Evolutionary conservation across 2,888 invertebrate species (phyloP).

Genomic region (Plagodis dolabraria): DNA sequence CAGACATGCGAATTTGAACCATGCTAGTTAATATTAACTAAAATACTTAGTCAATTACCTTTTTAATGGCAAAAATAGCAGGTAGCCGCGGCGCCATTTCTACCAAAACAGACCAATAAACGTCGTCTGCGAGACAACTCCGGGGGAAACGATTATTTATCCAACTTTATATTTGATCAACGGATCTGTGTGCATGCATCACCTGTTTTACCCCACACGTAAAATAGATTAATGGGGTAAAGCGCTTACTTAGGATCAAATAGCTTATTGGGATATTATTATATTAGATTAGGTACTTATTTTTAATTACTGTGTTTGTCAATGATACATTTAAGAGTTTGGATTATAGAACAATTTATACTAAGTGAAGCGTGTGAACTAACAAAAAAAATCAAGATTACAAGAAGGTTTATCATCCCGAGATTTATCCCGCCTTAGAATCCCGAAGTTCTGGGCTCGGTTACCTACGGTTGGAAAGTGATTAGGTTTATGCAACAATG

Average conservation of each 20-base stretch:
- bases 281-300: too few species aligned
- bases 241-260: not conserved
- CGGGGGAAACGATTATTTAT: slow-evolving; percentile 67
- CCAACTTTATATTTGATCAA: slow-evolving; percentile 56
- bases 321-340: too few species aligned
- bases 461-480: too few species aligned
- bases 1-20: too few species aligned
- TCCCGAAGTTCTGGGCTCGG: too few species aligned
- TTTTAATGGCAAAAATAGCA: slow-evolving; percentile 37
- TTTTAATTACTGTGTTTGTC: too few species aligned
- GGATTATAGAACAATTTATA: too few species aligned
- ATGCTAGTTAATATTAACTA: not conserved
- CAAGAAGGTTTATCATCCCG: too few species aligned
- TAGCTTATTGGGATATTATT: not conserved
- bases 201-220: slow-evolving; percentile 44
- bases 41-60: not conserved
- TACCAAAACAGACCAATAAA: slow-evolving; percentile 76
- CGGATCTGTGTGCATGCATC: slow-evolving; percentile 39
- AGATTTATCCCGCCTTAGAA: too few species aligned
- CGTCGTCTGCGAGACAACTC: slow-evolving; percentile 65
- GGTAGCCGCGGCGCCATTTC: slow-evolving; percentile 64
- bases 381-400: too few species aligned
- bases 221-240: slow-evolving; percentile 4
- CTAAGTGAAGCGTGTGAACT: too few species aligned
- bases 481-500: too few species aligned